Evolutionary conservation across 1,140 invertebrate species (phyloP).

Genomic region (Drosophila kanapiae): DNA sequence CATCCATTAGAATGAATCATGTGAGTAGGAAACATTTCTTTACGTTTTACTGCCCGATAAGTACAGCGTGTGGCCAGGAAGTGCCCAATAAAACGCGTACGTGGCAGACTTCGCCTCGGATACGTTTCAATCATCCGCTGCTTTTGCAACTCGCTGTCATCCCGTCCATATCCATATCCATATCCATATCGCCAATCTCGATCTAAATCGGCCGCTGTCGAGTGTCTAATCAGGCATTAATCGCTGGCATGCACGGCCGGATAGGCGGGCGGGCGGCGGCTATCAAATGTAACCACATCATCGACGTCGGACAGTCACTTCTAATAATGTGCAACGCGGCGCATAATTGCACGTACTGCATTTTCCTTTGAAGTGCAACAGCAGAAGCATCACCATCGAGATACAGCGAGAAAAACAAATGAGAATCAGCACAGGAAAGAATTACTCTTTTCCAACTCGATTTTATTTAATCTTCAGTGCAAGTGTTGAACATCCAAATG

Average conservation of each 20-base stretch:
- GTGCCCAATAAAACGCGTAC: slow-evolving; percentile 29
- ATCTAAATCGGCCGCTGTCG: slow-evolving; percentile 42
- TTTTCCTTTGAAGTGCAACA: slow-evolving; percentile 72
- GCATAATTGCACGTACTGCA: slow-evolving; percentile 73
- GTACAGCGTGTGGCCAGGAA: slow-evolving; percentile 29
- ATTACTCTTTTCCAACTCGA: background rate
- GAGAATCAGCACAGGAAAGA: background rate
- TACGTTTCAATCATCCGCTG: slow-evolving; percentile 42
- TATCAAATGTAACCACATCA: slow-evolving; percentile 71
- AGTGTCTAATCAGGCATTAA: slow-evolving; percentile 75
- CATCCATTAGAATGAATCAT: slow-evolving; percentile 3
- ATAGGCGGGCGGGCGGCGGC: slow-evolving; percentile 36
- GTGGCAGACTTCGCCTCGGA: slow-evolving; percentile 26
- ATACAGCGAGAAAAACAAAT: background rate
- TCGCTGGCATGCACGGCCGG: slow-evolving; percentile 58
- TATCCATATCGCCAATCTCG: slow-evolving; percentile 40
- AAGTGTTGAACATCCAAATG: background rate
- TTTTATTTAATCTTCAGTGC: background rate
- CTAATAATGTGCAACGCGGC: slow-evolving; percentile 73
- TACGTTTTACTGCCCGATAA: slow-evolving; percentile 29
- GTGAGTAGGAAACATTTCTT: slow-evolving; percentile 41
- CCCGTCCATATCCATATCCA: slow-evolving; percentile 17
- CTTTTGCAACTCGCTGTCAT: slow-evolving; percentile 18
- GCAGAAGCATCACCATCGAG: slow-evolving; percentile 1
- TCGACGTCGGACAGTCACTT: slow-evolving; percentile 52